Evolutionary conservation across 2,888 invertebrate species (phyloP), one percentile per base, ranked within the genome.

Genomic region (Criorhina ranunculi): DNA sequence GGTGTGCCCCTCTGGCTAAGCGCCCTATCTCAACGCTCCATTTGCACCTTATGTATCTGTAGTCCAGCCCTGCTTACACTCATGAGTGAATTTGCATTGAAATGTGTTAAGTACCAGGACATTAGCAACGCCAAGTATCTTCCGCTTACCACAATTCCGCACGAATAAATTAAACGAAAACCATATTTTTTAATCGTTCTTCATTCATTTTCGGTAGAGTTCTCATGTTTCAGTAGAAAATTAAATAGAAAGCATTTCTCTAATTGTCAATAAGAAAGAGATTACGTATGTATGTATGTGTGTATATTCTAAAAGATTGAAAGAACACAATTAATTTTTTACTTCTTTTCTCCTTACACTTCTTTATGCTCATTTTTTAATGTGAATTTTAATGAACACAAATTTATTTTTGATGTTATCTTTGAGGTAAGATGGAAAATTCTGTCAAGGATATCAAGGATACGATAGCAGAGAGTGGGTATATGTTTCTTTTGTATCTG

Each of bases 391-490:
- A 51, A 66, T 51, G 66, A 51, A 51, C 40, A 40, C 29, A 37
- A 66, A 66, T 51, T 66, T 29, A 11, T 51, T 29, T 66, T 66
- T 66, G 40, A 66, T 66, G 15, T 40, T 66, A 40, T 51, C 66
- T 35, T 37, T 7, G 15, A 5, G 19, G 49, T 4, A 35, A 12
- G 17, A 17, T n/a, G 66, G 6, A 40, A 40, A 37, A 57, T 40
- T 57, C 37, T 53, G 66, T 24, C 35, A 46, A 64, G 62, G 37
- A 64, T 49, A 62, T 2, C 24, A 24, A 17, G 31, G 31, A 62
- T 35, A 12, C 35, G 46, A 11, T 33, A 35, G 17, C 35, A 12
- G 11, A 4, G 1, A 12, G 5, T 11, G 12, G 31, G 3, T 51
- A 24, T 31, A 51, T 17, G 24, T 24, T 3, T 24, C 4, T 24